Percentiles rank a stretch among this genome's conserved stretches.
phyloP scores from a whole-genome alignment of 2,888 invertebrate species.

The Eledona agricola region DNA sequence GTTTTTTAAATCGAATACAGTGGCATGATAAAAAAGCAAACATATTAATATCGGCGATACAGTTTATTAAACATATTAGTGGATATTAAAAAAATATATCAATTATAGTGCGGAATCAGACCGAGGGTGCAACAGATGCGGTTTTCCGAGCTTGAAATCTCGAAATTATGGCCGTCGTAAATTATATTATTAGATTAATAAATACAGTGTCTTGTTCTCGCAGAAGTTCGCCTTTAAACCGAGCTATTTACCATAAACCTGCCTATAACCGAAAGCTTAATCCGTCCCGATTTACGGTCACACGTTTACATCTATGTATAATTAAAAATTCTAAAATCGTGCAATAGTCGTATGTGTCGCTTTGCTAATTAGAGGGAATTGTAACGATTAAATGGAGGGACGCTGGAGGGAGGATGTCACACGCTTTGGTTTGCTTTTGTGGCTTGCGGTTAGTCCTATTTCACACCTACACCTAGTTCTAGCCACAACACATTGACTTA shows the following conservation, averaged over 20 bases:
- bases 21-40: constrained; percentile 37
- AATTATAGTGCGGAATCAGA: constrained; percentile 23
- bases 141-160: constrained; percentile 17
- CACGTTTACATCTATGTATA: too few relatives aligned
- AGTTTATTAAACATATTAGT: too few relatives aligned
- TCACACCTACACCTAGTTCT: constrained; percentile 9
- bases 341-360: too few relatives aligned
- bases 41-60: constrained; percentile 40
- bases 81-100: constrained; percentile 14
- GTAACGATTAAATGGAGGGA: too few relatives aligned
- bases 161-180: constrained; percentile 11
- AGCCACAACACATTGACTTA: too few relatives aligned
- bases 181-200: constrained; percentile 21
- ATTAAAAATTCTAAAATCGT: too few relatives aligned
- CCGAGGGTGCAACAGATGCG: constrained; percentile 14
- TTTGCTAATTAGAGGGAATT: too few relatives aligned
- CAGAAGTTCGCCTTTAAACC: not conserved
- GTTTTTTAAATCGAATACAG: constrained; percentile 31
- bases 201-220: constrained; percentile 13
- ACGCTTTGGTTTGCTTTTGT: constrained; percentile 13
- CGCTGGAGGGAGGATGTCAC: too few relatives aligned
- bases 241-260: too few relatives aligned
- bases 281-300: too few relatives aligned
- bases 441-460: constrained; percentile 16
- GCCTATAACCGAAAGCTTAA: too few relatives aligned